Evolutionary conservation across 2,113 vertebrate genomes (phyloP).

Genomic region (Mionectes macconnelli): DNA sequence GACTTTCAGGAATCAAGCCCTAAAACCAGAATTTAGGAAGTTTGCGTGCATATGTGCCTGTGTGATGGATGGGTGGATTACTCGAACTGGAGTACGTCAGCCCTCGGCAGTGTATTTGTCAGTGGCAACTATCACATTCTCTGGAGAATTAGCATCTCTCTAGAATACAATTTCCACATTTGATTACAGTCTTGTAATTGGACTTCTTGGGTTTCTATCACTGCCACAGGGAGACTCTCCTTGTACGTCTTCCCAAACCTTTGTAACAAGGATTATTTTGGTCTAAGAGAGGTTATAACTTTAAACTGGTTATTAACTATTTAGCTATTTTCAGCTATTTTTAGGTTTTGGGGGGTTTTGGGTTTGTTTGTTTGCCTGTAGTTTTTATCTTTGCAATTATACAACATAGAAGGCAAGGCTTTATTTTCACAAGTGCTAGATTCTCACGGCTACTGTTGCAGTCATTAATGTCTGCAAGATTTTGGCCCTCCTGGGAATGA

Average conservation of each 20-base stretch:
- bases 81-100: conserved; percentile 24
- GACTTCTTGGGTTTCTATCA: background rate
- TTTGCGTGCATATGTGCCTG: background rate
- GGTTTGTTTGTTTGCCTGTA: background rate
- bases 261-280: background rate
- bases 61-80: background rate
- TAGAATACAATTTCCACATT: background rate
- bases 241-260: background rate
- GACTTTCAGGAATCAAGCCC: background rate
- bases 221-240: background rate
- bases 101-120: background rate
- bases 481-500: background rate
- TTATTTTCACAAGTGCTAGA: background rate
- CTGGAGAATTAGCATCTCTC: background rate
- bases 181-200: background rate
- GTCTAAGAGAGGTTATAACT: background rate
- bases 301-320: background rate
- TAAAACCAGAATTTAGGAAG: background rate
- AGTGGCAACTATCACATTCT: background rate
- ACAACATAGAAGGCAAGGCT: background rate
- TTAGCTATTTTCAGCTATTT: background rate
- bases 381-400: background rate
- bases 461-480: background rate
- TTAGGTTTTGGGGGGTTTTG: background rate
- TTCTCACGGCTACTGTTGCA: background rate